Evolutionary conservation across 2,113 vertebrate genomes (phyloP), one percentile per base, ranked within the genome.

Genomic region (Heterotilapia buettikoferi): DNA sequence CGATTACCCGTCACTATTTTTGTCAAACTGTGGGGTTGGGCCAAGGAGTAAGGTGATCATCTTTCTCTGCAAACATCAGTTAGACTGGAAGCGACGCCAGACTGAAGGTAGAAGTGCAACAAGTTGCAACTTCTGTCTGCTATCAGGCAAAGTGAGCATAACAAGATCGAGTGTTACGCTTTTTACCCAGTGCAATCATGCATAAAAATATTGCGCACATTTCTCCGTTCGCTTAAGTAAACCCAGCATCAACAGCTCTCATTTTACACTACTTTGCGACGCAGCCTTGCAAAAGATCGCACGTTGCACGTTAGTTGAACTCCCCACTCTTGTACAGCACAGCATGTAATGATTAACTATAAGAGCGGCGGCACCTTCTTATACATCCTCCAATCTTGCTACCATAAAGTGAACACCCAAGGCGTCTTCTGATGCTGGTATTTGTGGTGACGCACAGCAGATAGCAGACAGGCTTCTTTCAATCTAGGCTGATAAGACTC

Each of bases 361-460:
- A 52, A 50, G 45, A 71, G 61, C 21, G 26, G 52, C 18, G 54
- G 82, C 43, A 50, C 53, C 83, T 88, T 84, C 52, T 89, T 84
- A 47, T 43, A 78, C 71, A 66, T 78, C 78, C 73, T 88, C 84
- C 86, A 87, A 85, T 91, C 84, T 78, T 71, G 16, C 50, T 53
- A 11, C 68, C 61, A 84, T 90, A 91, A 92, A 90, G 91, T 88
- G 86, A 96, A 93, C 88, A 24, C 88, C 31, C 33, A 73, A 89
- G 80, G 63, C 5, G 19, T 93, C 93, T 86, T 91, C 33, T 92
- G 91, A 93, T 88, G 85, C 53, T 45, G 24, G 57, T 56, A 61
- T 13, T 50, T 4, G 26, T 11, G 36, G 66, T 96, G 95, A 96
- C 91, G 90, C 94, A 96, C 87, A 82, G 66, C 82, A 86, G 85